These are phyloP conservation scores for Colossoma macropomum DNA, from an alignment of 2,113 vertebrate genomes.

Conservation along the genomic window DNA sequence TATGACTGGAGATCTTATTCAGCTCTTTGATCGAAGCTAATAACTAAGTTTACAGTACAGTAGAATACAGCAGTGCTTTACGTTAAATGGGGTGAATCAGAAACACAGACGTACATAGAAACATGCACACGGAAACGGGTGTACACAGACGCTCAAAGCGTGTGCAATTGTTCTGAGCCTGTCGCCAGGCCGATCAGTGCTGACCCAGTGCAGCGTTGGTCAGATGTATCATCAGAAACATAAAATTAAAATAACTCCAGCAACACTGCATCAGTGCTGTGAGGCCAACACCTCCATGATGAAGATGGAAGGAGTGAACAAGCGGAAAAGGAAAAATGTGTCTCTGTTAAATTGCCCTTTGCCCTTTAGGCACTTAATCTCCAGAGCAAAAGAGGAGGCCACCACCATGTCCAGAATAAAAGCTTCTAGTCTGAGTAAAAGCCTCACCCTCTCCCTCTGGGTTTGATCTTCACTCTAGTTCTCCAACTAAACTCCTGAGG, in stretches of 20 bases:
- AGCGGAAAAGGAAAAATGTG: not conserved
- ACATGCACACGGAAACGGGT: constrained; percentile 14
- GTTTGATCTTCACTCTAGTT: not conserved
- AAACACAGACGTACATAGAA: constrained; percentile 25
- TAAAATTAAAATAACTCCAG: not conserved
- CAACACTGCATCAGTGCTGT: not conserved
- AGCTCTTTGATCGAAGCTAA: not conserved
- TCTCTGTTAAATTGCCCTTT: not conserved
- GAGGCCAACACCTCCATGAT: not conserved
- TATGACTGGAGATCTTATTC: not conserved
- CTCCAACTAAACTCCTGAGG: not conserved
- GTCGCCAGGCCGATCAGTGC: constrained; percentile 28
- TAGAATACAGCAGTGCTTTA: constrained; percentile 39
- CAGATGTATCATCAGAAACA: not conserved
- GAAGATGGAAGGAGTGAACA: not conserved
- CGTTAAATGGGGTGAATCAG: constrained; percentile 69
- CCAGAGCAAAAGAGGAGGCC: not conserved
- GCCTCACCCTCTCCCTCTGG: not conserved
- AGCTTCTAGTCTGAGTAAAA: not conserved
- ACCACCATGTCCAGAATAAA: not conserved
- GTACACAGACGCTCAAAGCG: constrained; percentile 34
- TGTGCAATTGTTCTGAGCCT: constrained; percentile 22
- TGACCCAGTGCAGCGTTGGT: constrained; percentile 10
- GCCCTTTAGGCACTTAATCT: not conserved
- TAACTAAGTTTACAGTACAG: constrained; percentile 29